Evolutionary conservation across 2,888 invertebrate genomes (phyloP).

Genomic region (Tipula vernalis): DNA sequence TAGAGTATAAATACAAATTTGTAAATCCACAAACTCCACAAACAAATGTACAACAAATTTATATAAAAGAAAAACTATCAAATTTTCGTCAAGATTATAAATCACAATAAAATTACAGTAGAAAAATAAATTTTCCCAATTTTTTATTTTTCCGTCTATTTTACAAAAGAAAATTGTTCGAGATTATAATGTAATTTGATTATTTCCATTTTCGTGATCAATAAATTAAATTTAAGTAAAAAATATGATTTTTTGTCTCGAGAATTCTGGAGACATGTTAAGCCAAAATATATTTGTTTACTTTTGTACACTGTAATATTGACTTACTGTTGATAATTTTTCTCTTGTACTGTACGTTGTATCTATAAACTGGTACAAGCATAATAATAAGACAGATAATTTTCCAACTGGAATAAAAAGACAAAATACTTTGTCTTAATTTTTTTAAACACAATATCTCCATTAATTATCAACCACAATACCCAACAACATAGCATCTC

Average conservation of each 20-base stretch:
- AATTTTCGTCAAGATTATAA: neutral
- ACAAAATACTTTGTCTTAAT: neutral
- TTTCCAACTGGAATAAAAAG: neutral
- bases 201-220: neutral
- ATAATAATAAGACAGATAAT: neutral
- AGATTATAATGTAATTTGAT: neutral
- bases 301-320: neutral
- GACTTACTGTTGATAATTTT: neutral
- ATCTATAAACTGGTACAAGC: neutral
- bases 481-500: neutral
- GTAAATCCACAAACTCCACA: neutral
- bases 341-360: neutral
- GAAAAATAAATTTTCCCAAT: neutral
- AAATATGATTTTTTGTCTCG: neutral
- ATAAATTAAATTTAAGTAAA: neutral
- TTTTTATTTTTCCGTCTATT: neutral
- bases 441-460: neutral
- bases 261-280: neutral
- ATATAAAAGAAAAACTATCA: neutral
- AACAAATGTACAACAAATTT: no score
- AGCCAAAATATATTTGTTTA: neutral
- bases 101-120: neutral
- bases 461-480: conserved; percentile 4
- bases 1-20: neutral
- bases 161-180: neutral